Evolutionary conservation across 1,140 invertebrate species (phyloP).

Genomic region (Rhopalosiphum padi): DNA sequence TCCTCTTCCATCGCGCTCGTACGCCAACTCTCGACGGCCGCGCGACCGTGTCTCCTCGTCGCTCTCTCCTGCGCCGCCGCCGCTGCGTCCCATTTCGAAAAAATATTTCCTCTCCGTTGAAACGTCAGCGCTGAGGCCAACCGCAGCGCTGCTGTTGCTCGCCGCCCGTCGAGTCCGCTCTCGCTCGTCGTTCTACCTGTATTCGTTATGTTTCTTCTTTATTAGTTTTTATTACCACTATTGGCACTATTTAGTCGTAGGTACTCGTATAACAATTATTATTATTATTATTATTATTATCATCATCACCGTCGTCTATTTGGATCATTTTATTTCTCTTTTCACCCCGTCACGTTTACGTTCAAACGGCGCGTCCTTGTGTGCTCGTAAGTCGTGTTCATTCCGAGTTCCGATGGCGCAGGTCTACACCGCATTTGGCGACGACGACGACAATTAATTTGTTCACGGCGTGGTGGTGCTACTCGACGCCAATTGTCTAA

Average conservation of each 20-base stretch:
- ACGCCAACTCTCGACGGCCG: neutral
- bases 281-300: neutral
- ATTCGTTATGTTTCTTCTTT: neutral
- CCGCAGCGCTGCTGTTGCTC: neutral
- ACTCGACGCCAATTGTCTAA: neutral
- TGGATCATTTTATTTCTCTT: neutral
- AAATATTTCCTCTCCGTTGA: neutral
- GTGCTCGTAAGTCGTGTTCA: neutral
- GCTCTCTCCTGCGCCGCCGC: neutral
- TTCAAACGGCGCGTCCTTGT: constrained; percentile 30
- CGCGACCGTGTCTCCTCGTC: neutral
- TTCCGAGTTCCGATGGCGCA: constrained; percentile 32
- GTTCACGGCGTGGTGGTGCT: neutral
- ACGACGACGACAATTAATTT: constrained; percentile 49
- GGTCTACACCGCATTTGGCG: neutral
- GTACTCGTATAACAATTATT: neutral
- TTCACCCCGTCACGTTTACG: neutral
- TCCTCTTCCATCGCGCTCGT: neutral
- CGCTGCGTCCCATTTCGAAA: neutral
- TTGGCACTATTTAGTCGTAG: neutral
- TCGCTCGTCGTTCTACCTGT: neutral
- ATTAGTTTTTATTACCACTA: neutral
- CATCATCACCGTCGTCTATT: neutral
- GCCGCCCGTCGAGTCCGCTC: neutral
- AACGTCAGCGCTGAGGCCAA: neutral